Percentiles rank a stretch among this genome's conserved stretches.
Conservation (phyloP, 2,113 vertebrate species). For the Channa maculata region DNA sequence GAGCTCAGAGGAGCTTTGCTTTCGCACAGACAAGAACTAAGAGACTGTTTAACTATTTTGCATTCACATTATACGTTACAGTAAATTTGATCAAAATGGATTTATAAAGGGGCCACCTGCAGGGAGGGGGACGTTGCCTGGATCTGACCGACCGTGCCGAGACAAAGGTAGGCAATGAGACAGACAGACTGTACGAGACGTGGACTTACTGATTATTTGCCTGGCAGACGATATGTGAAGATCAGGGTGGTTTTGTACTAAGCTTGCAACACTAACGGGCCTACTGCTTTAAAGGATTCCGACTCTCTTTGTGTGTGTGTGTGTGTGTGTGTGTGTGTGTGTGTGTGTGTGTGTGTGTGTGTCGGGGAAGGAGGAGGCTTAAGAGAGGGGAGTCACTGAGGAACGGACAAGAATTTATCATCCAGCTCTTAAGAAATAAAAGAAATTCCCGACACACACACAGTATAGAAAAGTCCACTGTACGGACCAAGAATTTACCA, state of each 20-base stretch:
- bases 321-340: background rate
- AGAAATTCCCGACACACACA: slow-evolving; percentile 26
- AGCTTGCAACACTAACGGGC: slow-evolving; percentile 26
- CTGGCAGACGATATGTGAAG: slow-evolving; percentile 8
- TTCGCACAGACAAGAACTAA: background rate
- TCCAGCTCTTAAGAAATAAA: slow-evolving; percentile 21
- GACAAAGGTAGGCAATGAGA: slow-evolving; percentile 50
- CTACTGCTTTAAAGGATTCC: slow-evolving; percentile 19
- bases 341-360: slow-evolving; percentile 20
- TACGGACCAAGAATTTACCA: too few relatives aligned
- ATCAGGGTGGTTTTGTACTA: slow-evolving; percentile 32
- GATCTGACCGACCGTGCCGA: slow-evolving; percentile 4
- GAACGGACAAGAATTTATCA: slow-evolving; percentile 42
- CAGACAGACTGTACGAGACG: too few relatives aligned
- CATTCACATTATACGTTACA: background rate
- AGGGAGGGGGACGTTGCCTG: background rate
- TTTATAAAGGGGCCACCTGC: slow-evolving; percentile 45
- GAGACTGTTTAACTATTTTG: background rate
- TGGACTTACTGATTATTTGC: slow-evolving; percentile 14
- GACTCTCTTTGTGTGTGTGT: slow-evolving; percentile 10
- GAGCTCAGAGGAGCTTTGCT: slow-evolving; percentile 49
- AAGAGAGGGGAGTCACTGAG: slow-evolving; percentile 24
- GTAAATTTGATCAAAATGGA: slow-evolving; percentile 44
- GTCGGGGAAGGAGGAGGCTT: slow-evolving; percentile 9
- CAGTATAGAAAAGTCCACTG: background rate